These are phyloP conservation scores for Xiphias gladius DNA, from an alignment of 2,113 vertebrate genomes.

Conservation along the genomic window DNA sequence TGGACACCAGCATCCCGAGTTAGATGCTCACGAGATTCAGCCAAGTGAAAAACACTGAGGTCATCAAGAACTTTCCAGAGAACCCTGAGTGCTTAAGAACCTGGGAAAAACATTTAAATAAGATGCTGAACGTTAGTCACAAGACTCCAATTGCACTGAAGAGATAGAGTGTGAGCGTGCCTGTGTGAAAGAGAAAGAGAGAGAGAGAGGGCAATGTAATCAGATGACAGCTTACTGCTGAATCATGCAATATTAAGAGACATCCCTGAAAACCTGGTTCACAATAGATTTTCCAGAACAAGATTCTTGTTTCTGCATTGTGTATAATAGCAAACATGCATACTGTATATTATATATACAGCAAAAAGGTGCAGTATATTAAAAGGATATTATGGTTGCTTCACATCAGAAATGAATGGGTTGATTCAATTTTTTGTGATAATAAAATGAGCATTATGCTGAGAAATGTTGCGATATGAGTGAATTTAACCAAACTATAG, in stretches of 20 bases:
- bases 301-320: constrained; percentile 1
- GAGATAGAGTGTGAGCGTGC: constrained; percentile 68
- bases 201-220: constrained; percentile 71
- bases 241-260: constrained; percentile 75
- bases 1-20: constrained; percentile 75
- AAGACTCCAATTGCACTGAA: constrained; percentile 82
- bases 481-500: background rate
- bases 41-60: constrained; percentile 82
- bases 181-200: constrained; percentile 23
- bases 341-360: background rate
- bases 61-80: constrained; percentile 80
- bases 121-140: constrained; percentile 87
- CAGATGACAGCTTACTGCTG: constrained; percentile 79
- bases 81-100: constrained; percentile 75
- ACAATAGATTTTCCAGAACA: background rate
- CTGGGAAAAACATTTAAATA: constrained; percentile 89
- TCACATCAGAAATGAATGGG: background rate
- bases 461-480: background rate
- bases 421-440: background rate
- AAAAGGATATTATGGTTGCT: background rate
- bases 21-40: constrained; percentile 81
- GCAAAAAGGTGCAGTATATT: background rate
- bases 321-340: background rate
- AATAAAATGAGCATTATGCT: constrained; percentile 1
- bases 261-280: constrained; percentile 45